Base-by-base conservation (phyloP, 92 coral and sea anemone species). In the Isaurus tuberculatus region DNA sequence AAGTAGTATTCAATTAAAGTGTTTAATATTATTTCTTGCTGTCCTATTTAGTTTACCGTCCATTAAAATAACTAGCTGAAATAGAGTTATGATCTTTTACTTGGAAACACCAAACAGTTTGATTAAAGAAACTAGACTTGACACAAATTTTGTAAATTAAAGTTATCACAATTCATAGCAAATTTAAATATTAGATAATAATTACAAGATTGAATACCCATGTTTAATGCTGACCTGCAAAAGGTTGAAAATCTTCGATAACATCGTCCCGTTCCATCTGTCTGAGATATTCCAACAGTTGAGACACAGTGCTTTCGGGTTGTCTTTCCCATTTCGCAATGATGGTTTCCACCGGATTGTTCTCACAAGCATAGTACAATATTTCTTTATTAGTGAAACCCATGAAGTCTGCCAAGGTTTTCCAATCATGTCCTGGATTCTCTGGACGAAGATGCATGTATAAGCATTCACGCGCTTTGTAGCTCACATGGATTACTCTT, bases 181-280 rank as follows among this genome's bases (percentile, higher is more conserved):
- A 19, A 55, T 8, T 2, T 4, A 19, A 22, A 19, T 2, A 19
- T 17, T 5, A 2, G 6, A 19, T 19, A 1, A 55, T 26, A 55
- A 55, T 11, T 17, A 22, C 23, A 19, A 55, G 23, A 20, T 20
- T 22, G n/a, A 55, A 55, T 19, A 5, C 13, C 16, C 53, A 8
- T 11, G 16, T 4, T 19, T 19, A 55, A 72, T 55, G 30, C 91
- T 82, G 61, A 93, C 98, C 91, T 75, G 87, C 85, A 65, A 57
- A 88, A 0, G 42, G 74, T 40, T 91, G 71, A 31, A 93, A 88
- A 60, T 95, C 98, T 71, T 90, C 83, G 19, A 93, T 69, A 34
- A 88, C 72, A 91, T 95, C 98, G 3, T 4, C 11, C 83, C 98
- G 84, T 15, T 75, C 92, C 88, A 95, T 89, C 43, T 84, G 86